phyloP scores from a whole-genome alignment of 2,113 vertebrate genomes.

The Dolichallabes microphthalmus region DNA sequence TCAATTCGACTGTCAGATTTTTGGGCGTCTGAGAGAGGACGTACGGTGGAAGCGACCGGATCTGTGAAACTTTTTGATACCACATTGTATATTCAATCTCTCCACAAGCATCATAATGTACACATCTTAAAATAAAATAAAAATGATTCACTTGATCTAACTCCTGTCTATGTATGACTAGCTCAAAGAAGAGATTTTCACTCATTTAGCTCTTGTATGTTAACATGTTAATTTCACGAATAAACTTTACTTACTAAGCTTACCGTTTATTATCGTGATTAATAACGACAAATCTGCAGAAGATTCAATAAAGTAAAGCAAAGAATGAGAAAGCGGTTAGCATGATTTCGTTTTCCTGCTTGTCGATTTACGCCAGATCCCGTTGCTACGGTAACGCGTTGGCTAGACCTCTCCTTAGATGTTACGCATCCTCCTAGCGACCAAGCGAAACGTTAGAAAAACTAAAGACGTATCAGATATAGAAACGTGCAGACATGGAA shows the following conservation, averaged over 20 bases:
- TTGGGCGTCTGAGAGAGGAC: too few relatives aligned
- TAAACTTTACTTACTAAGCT: neutral
- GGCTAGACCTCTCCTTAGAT: neutral
- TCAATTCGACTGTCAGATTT: too few relatives aligned
- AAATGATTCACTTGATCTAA: neutral
- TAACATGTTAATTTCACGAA: neutral
- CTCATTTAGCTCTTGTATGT: neutral
- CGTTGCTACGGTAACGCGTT: conserved; percentile 55
- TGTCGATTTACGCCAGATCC: neutral
- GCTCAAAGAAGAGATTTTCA: neutral
- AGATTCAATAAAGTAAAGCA: neutral
- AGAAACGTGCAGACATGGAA: neutral
- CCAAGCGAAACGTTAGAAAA: neutral
- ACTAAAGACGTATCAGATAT: neutral
- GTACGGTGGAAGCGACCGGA: too few relatives aligned
- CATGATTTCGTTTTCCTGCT: neutral
- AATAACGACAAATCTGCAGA: neutral
- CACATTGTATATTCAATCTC: neutral
- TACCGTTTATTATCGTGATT: neutral
- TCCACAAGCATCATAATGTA: neutral
- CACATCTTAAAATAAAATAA: neutral
- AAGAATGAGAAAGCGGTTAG: neutral
- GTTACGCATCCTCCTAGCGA: neutral
- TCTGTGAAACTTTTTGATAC: too few relatives aligned
- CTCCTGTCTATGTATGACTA: neutral